A percentile compares a stretch with the other conserved stretches of the same genome.
These are phyloP conservation scores for Lepus timidus DNA, from an alignment of 2,113 vertebrate genomes.

Conservation along the genomic window DNA sequence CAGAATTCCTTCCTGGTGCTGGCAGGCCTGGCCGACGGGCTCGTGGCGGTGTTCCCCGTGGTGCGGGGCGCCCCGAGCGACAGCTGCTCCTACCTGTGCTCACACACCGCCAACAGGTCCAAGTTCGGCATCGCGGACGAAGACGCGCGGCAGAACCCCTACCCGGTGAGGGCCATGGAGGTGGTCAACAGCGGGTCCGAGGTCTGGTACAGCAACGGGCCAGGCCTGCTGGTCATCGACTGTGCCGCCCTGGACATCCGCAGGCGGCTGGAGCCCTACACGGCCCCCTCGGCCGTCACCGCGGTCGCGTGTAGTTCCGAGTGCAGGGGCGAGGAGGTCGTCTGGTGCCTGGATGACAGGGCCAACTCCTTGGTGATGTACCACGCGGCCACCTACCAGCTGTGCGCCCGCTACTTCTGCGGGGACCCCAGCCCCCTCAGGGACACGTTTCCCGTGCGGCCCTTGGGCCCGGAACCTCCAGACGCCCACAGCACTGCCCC, in stretches of 20 bases:
- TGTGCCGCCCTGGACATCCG: slow-evolving; percentile 88
- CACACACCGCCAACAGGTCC: slow-evolving; percentile 94
- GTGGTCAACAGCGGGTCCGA: slow-evolving; percentile 91
- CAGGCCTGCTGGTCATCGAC: slow-evolving; percentile 93
- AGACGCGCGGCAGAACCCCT: slow-evolving; percentile 93
- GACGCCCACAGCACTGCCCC: background rate
- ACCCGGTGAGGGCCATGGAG: slow-evolving; percentile 93
- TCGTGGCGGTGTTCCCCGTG: slow-evolving; percentile 91
- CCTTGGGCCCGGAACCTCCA: slow-evolving; percentile 62
- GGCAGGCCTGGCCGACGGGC: slow-evolving; percentile 94
- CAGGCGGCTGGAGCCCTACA: slow-evolving; percentile 93
- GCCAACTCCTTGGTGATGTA: slow-evolving; percentile 94
- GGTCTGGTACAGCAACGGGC: slow-evolving; percentile 97
- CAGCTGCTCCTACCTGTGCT: slow-evolving; percentile 94
- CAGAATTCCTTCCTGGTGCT: slow-evolving; percentile 93
- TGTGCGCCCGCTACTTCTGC: slow-evolving; percentile 95
- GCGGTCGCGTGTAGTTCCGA: slow-evolving; percentile 90
- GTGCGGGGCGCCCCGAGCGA: slow-evolving; percentile 90
- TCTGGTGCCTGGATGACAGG: slow-evolving; percentile 94
- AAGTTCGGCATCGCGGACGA: slow-evolving; percentile 91
- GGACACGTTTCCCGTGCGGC: slow-evolving; percentile 91
- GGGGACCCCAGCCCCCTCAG: slow-evolving; percentile 93
- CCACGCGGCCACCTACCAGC: slow-evolving; percentile 91
- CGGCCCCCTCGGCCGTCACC: slow-evolving; percentile 86
- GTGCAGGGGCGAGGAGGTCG: slow-evolving; percentile 93